Evolutionary conservation across 2,113 vertebrate species (phyloP), one percentile per base, ranked within the genome.

Genomic region (Oophaga pumilio): DNA sequence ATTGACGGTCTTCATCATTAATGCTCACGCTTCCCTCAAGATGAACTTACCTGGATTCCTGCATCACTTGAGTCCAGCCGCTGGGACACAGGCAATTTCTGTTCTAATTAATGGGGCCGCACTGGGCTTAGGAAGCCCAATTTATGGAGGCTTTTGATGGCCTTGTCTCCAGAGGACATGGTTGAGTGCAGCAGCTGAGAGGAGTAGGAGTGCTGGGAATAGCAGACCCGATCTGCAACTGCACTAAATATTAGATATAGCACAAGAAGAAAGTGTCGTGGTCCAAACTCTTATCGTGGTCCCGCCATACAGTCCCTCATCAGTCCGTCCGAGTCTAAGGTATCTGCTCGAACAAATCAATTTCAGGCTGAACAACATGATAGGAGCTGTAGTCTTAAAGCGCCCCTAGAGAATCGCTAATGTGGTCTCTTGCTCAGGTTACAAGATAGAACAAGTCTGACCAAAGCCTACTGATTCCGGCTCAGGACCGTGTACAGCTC

Each of bases 1-100:
- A 33, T 14, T 60, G 83, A 56, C 69, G 56, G 11, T 17, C 53
- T 60, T 76, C 73, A 76, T 85, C 73, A 85, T 85, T 85, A 85
- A 64, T n/a, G 56, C 53, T 76, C 83, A 28, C 53, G 56, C 71
- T 53, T 71, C 82, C 82, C 80, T 82, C 15, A 33, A 68, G 60
- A 68, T n/a, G n/a, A 69, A 69, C 69, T 20, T 57, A 82, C 79
- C 79, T 82, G 59, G 22, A 82, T 49, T 17, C 24, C 69, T 73
- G 20, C 28, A 59, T 50, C 28, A 12, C 79, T 50, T 7, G 20
- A 7, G 56, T 6, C n/a, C 78, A 8, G 56, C 24, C 78, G 10
- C 14, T 28, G 79, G 59, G 28, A 50, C 6, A 1, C 14, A 13
- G 3, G 1, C 9, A 50, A 22, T 64, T 64, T 49, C 64, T 50